Conservation (phyloP, 2,797 vertebrate species). For the Staurois parvus region DNA sequence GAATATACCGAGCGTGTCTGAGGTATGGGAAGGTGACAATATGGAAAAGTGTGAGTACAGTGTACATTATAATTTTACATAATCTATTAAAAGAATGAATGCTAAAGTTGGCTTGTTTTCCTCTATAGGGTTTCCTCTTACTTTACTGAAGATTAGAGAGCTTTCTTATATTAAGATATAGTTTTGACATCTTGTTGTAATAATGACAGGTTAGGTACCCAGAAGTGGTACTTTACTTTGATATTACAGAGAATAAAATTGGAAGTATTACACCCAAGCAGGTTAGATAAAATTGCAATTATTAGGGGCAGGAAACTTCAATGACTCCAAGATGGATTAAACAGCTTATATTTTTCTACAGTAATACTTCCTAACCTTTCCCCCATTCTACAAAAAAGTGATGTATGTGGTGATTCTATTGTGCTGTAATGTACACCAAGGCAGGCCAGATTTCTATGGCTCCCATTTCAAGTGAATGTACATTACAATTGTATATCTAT, state of each 20-base stretch:
- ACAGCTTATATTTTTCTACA: not conserved
- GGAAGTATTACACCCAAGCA: not conserved
- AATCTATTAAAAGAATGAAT: conserved; percentile 20
- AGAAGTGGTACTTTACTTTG: not conserved
- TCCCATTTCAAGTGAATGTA: not conserved
- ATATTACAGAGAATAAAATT: conserved; percentile 1
- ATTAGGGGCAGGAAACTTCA: not conserved
- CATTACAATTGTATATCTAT: not conserved
- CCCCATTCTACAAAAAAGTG: not conserved
- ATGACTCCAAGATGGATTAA: not conserved
- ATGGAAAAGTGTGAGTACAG: conserved; percentile 27
- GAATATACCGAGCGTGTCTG: conserved; percentile 70
- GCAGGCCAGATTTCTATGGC: not conserved
- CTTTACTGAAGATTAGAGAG: conserved; percentile 23
- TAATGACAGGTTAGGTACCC: not conserved
- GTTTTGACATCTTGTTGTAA: conserved; percentile 1
- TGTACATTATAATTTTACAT: conserved; percentile 57
- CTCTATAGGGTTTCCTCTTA: not conserved
- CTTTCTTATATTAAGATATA: not conserved
- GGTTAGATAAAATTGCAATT: conserved; percentile 12
- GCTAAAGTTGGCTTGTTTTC: conserved; percentile 9
- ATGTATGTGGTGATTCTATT: not conserved
- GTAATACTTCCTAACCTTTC: not conserved
- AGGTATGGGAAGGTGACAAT: conserved; percentile 67
- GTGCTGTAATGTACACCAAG: not conserved